Evolutionary conservation across 2,797 vertebrate genomes (phyloP).

Genomic region (Antennarius maculatus): DNA sequence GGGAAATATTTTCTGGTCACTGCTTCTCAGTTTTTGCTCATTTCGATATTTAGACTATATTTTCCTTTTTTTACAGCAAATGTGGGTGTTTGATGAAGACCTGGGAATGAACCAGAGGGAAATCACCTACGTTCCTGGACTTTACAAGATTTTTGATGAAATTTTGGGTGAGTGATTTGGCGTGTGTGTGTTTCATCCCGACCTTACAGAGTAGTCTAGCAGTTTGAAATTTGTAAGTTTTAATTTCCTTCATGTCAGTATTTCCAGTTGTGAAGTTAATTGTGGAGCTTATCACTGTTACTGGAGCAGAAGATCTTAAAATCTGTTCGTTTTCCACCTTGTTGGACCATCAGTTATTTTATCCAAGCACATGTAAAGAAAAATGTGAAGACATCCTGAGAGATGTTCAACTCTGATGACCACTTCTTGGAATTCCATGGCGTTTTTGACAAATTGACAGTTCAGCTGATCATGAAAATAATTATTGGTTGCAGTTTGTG

Average conservation of each 20-base stretch:
- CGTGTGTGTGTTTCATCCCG: neutral
- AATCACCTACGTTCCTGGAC: conserved; percentile 95
- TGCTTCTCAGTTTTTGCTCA: neutral
- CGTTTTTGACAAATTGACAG: neutral
- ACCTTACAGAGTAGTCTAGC: no score
- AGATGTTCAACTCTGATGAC: neutral
- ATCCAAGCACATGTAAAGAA: no score
- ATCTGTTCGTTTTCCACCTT: no score
- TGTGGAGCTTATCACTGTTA: no score
- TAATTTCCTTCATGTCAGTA: no score
- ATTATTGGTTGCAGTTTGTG: neutral
- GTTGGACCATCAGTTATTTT: no score
- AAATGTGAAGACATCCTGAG: neutral
- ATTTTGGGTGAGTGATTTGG: conserved; percentile 89
- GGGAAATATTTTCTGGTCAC: neutral
- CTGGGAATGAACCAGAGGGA: conserved; percentile 96
- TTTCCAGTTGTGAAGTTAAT: no score
- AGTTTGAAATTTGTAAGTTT: no score
- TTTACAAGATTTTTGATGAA: conserved; percentile 99
- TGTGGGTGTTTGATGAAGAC: conserved; percentile 99
- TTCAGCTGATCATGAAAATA: neutral
- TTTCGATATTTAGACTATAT: neutral
- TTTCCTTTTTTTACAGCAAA: conserved; percentile 81
- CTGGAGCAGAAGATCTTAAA: no score
- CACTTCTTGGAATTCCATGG: neutral